A percentile compares a stretch with the other conserved stretches of the same genome.
These are phyloP conservation scores for Bucorvus abyssinicus DNA, from an alignment of 2,797 vertebrate genomes.

Conservation along the genomic window DNA sequence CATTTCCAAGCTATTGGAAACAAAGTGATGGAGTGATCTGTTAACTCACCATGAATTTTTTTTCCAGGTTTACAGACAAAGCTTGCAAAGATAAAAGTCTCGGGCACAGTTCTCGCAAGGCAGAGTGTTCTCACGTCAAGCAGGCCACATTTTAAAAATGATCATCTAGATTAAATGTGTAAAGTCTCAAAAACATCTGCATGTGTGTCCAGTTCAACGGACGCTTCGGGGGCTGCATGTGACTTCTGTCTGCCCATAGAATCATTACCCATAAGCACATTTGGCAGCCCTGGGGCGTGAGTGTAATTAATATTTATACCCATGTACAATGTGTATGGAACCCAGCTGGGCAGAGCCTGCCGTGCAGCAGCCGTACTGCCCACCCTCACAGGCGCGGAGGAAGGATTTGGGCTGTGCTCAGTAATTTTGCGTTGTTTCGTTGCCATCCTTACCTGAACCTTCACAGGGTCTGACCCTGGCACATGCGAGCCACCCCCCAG, in stretches of 20 bases:
- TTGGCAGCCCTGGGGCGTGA: neutral
- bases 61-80: neutral
- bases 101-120: neutral
- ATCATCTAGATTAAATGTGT: neutral
- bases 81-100: neutral
- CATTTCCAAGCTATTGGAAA: neutral
- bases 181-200: neutral
- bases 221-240: fast-evolving
- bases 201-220: neutral
- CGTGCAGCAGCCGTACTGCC: neutral
- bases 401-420: neutral
- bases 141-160: neutral
- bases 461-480: neutral
- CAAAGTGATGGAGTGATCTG: neutral
- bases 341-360: neutral
- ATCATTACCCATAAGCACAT: neutral
- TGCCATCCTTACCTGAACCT: neutral
- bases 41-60: neutral
- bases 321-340: neutral
- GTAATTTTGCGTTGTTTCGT: too few relatives aligned
- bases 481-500: neutral
- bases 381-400: neutral
- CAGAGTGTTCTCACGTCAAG: neutral
- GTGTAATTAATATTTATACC: neutral
- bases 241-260: neutral